Percentiles rank a stretch among this genome's conserved stretches.
Evolutionary conservation across 2,888 invertebrate species (phyloP).

Genomic region (Tachina lurida): DNA sequence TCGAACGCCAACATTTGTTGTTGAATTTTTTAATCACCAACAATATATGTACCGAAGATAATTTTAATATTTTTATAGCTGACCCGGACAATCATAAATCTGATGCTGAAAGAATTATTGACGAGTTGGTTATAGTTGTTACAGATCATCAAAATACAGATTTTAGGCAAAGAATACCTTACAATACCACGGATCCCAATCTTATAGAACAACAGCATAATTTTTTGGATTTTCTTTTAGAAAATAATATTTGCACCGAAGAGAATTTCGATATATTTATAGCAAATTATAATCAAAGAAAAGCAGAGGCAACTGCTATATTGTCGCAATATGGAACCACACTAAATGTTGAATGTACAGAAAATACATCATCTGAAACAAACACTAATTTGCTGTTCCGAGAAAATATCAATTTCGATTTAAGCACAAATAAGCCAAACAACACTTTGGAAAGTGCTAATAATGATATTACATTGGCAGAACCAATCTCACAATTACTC

Average conservation of each 20-base stretch:
- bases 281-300: conserved; percentile 74
- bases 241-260: conserved; percentile 76
- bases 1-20: conserved; percentile 80
- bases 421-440: conserved; percentile 19
- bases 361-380: conserved; percentile 8
- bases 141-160: conserved; percentile 73
- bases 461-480: conserved; percentile 6
- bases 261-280: conserved; percentile 78
- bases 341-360: conserved; percentile 3
- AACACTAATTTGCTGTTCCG: neutral
- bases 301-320: conserved; percentile 75
- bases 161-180: conserved; percentile 74
- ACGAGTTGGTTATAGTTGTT: conserved; percentile 78
- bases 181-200: conserved; percentile 74
- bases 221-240: conserved; percentile 75
- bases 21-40: conserved; percentile 81
- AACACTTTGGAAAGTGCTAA: neutral
- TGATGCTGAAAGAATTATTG: conserved; percentile 79
- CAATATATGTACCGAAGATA: conserved; percentile 81
- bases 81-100: conserved; percentile 81
- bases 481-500: conserved; percentile 15
- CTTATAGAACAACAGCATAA: conserved; percentile 74
- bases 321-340: conserved; percentile 41
- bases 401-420: conserved; percentile 7
- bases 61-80: conserved; percentile 81